These are phyloP conservation scores for Spheniscus humboldti DNA, from an alignment of 2,797 vertebrate genomes.

Conservation along the genomic window DNA sequence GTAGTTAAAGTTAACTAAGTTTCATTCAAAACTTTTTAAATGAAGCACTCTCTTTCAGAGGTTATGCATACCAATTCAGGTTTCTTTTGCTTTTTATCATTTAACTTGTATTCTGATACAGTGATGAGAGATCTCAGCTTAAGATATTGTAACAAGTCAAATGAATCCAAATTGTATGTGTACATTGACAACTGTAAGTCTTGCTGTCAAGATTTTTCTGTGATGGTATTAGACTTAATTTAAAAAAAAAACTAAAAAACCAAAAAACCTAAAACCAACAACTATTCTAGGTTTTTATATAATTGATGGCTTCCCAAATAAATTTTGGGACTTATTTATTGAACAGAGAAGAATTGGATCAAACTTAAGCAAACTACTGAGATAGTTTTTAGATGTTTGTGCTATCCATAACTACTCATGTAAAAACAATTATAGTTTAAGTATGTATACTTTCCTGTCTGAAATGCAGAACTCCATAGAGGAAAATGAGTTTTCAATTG, in stretches of 20 bases:
- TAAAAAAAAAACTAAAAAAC: no score
- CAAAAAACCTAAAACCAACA: no score
- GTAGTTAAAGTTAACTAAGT: neutral
- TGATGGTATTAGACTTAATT: neutral
- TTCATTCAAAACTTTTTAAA: neutral
- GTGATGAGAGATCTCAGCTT: neutral
- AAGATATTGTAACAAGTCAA: neutral
- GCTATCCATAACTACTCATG: neutral
- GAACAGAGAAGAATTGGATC: neutral
- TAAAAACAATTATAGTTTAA: neutral
- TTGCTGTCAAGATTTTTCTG: neutral
- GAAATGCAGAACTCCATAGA: neutral
- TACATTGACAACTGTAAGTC: neutral
- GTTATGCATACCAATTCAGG: neutral
- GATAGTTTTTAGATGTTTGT: neutral
- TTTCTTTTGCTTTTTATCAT: neutral
- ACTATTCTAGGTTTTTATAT: neutral
- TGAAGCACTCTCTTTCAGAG: neutral
- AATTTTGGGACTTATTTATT: neutral
- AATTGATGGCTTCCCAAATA: neutral
- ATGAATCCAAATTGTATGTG: neutral
- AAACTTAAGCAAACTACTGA: neutral
- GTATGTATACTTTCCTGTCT: neutral
- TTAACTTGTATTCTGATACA: neutral
- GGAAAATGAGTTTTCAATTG: neutral